phyloP scores from a whole-genome alignment of 2,888 invertebrate genomes.

The Lypha dubia region DNA sequence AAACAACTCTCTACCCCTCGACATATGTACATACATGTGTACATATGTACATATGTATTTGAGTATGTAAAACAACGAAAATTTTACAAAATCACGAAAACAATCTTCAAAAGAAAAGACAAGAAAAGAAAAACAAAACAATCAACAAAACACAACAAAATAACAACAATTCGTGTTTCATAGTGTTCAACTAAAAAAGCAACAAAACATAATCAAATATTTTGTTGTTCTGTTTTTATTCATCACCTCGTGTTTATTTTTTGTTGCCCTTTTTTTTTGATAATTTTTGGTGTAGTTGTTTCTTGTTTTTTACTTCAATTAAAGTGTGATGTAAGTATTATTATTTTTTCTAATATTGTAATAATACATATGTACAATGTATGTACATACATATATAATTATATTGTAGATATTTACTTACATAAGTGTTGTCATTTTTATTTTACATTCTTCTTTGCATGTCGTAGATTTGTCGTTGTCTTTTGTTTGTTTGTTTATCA shows the following conservation, averaged over 20 bases:
- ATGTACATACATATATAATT: neutral
- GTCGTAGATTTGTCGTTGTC: neutral
- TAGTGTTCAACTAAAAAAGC: neutral
- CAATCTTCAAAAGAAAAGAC: neutral
- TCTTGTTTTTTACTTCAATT: slow-evolving; percentile 25
- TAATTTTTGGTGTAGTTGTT: slow-evolving; percentile 23
- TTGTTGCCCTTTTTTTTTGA: slow-evolving; percentile 15
- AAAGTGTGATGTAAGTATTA: slow-evolving; percentile 67
- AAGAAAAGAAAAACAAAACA: too few species aligned
- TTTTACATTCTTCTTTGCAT: neutral
- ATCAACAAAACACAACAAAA: neutral
- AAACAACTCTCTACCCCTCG: neutral
- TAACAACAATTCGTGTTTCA: slow-evolving; percentile 27
- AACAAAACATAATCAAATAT: slow-evolving; percentile 24
- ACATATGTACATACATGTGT: too few species aligned
- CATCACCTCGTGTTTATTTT: slow-evolving; percentile 46
- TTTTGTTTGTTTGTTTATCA: slow-evolving; percentile 12
- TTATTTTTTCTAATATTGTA: slow-evolving; percentile 12
- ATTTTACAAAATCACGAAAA: slow-evolving; percentile 6
- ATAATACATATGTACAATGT: neutral
- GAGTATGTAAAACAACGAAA: neutral
- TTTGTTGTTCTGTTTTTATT: slow-evolving; percentile 19
- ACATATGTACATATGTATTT: too few species aligned
- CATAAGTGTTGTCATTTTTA: neutral
- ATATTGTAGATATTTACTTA: neutral